Conservation (phyloP, 2,797 vertebrate genomes). For the Mus caroli region DNA sequence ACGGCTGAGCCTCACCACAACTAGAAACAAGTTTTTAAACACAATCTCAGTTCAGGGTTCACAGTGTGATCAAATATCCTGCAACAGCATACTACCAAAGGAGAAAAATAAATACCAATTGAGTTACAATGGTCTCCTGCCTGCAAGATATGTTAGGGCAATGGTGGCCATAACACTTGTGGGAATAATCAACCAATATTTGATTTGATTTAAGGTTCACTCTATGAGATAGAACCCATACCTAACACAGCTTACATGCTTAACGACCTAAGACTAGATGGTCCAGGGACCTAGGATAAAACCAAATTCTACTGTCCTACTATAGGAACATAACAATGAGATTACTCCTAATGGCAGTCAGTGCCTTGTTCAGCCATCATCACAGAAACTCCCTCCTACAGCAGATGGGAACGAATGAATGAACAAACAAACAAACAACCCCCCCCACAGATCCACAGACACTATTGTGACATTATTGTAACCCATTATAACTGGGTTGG, state of each 20-base stretch:
- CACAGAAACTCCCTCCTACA: neutral
- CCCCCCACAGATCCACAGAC: neutral
- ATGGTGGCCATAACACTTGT: too few species aligned
- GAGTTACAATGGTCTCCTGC: too few species aligned
- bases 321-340: neutral
- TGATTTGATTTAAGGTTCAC: neutral
- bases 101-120: too few species aligned
- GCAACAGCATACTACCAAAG: too few species aligned
- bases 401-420: neutral
- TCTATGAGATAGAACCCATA: neutral
- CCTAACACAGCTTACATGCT: neutral
- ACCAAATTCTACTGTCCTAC: neutral
- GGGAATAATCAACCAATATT: neutral
- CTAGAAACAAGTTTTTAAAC: too few species aligned
- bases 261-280: neutral
- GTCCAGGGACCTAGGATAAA: neutral
- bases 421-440: too few species aligned
- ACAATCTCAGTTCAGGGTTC: too few species aligned
- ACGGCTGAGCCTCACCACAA: too few species aligned
- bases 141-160: too few species aligned
- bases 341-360: neutral
- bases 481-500: too few species aligned
- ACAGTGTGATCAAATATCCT: too few species aligned
- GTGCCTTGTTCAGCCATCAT: neutral
- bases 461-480: neutral